phyloP scores from a whole-genome alignment of 2,888 invertebrate species.

The Conistra vaccinii region DNA sequence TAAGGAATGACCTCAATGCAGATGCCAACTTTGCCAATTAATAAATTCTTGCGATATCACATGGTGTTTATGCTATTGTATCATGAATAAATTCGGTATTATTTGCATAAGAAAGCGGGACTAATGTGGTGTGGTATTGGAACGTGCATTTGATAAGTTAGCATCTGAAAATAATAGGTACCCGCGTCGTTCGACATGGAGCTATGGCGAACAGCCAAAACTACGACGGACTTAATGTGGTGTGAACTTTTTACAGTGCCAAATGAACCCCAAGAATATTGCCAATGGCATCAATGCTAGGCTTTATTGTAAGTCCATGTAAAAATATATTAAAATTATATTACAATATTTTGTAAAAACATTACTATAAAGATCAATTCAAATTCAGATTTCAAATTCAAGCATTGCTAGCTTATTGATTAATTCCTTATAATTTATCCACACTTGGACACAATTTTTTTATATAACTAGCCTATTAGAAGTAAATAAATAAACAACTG shows the following conservation, averaged over 20 bases:
- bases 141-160: slow-evolving; percentile 66
- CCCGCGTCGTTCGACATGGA: slow-evolving; percentile 68
- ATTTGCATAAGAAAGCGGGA: slow-evolving; percentile 62
- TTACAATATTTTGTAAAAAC: not conserved
- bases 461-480: not conserved
- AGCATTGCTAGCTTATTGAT: not conserved
- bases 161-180: slow-evolving; percentile 73
- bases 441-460: not conserved
- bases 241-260: slow-evolving; percentile 85
- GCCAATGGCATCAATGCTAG: slow-evolving; percentile 70
- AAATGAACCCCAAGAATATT: slow-evolving; percentile 81
- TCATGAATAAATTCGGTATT: slow-evolving; percentile 53
- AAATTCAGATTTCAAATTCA: not conserved
- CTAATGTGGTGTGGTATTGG: slow-evolving; percentile 29
- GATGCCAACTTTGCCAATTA: slow-evolving; percentile 40
- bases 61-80: slow-evolving; percentile 25
- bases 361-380: not conserved
- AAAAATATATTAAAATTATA: slow-evolving; percentile 8
- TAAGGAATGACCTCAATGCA: not conserved
- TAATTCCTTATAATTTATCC: not conserved
- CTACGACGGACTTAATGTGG: slow-evolving; percentile 81
- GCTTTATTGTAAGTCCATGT: slow-evolving; percentile 14
- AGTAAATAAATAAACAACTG: not conserved
- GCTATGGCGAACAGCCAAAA: slow-evolving; percentile 83
- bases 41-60: slow-evolving; percentile 27